Percentiles rank a stretch among this genome's conserved stretches.
These are phyloP conservation scores for Tenthredo mesomela DNA, from an alignment of 2,888 invertebrate genomes.

Conservation along the genomic window DNA sequence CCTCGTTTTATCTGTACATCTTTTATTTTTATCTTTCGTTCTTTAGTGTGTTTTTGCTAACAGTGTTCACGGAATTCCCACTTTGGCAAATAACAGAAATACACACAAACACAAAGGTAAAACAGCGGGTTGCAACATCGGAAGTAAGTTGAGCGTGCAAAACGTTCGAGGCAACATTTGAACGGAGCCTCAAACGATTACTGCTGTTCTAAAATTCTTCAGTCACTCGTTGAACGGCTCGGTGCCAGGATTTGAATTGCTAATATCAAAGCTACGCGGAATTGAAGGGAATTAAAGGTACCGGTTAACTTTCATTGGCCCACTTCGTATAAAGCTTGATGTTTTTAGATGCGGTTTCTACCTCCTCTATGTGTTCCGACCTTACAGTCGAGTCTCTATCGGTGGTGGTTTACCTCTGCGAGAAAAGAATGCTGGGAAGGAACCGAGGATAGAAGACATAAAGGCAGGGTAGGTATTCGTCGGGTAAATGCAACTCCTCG, in stretches of 20 bases:
- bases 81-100: not conserved
- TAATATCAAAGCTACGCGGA: slow-evolving; percentile 18
- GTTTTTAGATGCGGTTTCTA: slow-evolving; percentile 24
- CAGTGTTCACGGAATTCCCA: not conserved
- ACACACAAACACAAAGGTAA: not conserved
- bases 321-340: slow-evolving; percentile 31
- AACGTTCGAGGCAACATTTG: slow-evolving; percentile 2
- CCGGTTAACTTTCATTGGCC: slow-evolving; percentile 39
- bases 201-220: slow-evolving; percentile 42
- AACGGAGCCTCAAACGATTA: slow-evolving; percentile 41
- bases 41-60: not conserved
- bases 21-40: not conserved
- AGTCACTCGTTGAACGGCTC: slow-evolving; percentile 14
- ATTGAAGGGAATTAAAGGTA: slow-evolving; percentile 40
- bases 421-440: not conserved
- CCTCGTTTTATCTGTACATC: not conserved
- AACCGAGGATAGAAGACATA: not conserved
- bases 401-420: not conserved
- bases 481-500: not conserved
- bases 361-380: not conserved
- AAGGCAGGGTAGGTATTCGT: not conserved
- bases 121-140: not conserved
- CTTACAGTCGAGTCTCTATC: not conserved
- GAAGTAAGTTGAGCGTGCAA: slow-evolving; percentile 24
- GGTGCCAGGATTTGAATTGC: slow-evolving; percentile 28